Base-by-base conservation (phyloP, 2,797 vertebrate species). In the Lepus oiostolus region DNA sequence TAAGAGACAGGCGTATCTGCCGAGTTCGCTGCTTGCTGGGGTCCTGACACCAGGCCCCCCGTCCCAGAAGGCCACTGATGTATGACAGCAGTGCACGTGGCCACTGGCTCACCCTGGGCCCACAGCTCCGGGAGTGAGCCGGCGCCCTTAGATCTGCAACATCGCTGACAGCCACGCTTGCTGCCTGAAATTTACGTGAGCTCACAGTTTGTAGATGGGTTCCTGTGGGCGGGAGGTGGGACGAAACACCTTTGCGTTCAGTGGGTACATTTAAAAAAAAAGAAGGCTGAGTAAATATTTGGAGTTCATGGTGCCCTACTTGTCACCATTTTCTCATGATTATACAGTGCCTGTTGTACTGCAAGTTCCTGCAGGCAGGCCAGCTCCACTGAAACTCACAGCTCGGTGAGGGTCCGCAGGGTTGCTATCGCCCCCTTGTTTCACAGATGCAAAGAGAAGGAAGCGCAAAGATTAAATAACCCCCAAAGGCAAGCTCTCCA, bases 401-500 rank as follows among this genome's bases (percentile, higher is more conserved):
- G 0, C 62, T 52, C n/a, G 5, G 0, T 75, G 80, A 22, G 28
- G 21, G 11, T 50, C 2, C 0, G 47, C 16, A 14, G 19, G 65
- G 74, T 14, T 30, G 22, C 32, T 24, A 0, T 50, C 38, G 11
- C 35, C 47, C 82, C 60, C 35, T 60, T 12, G 0, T 60, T 80
- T 68, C 58, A 35, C 2, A 30, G 38, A 52, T 26, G 35, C 21
- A 52, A 30, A 35, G 60, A 76, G 54, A 58, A 58, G 54, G 14
- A 58, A 71, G 32, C 13, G 30, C 17, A 4, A 28, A 65, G 52
- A 10, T 50, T 0, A 21, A 12, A 50, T n/a, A 12, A 7, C 11
- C n/a, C 63, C 68, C 70, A n/a, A 32, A 28, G 58, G 62, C 42
- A 71, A 65, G 21, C 32, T 75, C 80, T 88, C 70, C 21, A 11